Percentiles rank a stretch among this genome's conserved stretches.
These are phyloP conservation scores for Idaea biselata DNA, from an alignment of 2,888 invertebrate genomes.

Conservation along the genomic window DNA sequence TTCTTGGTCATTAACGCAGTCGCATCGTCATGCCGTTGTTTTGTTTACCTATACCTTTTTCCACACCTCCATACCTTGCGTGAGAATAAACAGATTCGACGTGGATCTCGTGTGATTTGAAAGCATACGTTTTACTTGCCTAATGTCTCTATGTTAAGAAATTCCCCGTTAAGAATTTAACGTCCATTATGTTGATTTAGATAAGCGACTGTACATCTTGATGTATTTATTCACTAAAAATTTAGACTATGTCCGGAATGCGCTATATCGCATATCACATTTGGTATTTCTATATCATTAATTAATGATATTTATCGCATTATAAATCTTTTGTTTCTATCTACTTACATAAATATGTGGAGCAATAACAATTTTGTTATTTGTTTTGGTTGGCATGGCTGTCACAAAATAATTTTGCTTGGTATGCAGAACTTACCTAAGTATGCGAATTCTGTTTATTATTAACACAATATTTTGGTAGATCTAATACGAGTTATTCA, in stretches of 20 bases:
- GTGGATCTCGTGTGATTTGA: constrained; percentile 42
- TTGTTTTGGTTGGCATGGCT: constrained; percentile 46
- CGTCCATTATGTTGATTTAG: constrained; percentile 55
- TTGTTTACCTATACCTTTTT: constrained; percentile 33
- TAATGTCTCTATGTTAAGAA: constrained; percentile 39
- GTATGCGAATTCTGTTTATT: not conserved
- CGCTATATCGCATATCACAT: constrained; percentile 41
- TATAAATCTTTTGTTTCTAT: constrained; percentile 31
- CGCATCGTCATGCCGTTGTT: constrained; percentile 51
- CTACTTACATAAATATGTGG: constrained; percentile 33
- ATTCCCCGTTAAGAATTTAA: constrained; percentile 53
- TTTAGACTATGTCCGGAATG: constrained; percentile 50
- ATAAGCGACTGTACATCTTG: constrained; percentile 40
- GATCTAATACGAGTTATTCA: not conserved
- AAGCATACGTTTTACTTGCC: constrained; percentile 19
- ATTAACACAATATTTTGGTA: not conserved
- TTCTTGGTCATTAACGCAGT: constrained; percentile 70
- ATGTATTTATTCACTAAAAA: constrained; percentile 45
- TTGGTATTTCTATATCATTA: constrained; percentile 35
- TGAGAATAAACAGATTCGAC: constrained; percentile 36
- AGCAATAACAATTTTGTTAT: constrained; percentile 37
- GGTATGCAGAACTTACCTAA: constrained; percentile 44
- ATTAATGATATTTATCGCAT: constrained; percentile 40
- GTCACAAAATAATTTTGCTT: constrained; percentile 43
- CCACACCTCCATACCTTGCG: constrained; percentile 41